Base-by-base conservation (phyloP, 2,113 vertebrate species). In the Suncus etruscus region DNA sequence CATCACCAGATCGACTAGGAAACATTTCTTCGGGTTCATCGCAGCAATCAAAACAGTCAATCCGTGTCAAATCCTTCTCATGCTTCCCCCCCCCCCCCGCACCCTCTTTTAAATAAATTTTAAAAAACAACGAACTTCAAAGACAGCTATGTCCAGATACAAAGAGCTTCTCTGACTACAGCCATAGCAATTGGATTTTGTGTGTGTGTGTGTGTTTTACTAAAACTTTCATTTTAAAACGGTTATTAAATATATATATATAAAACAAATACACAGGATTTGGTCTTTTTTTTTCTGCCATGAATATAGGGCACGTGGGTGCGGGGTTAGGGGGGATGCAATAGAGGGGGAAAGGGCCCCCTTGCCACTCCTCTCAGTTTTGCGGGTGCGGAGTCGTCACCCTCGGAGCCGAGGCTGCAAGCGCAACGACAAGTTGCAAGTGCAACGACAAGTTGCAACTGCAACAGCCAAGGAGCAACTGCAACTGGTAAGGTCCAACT, bases 201-300 rank as follows among this genome's bases (percentile, higher is more conserved):
- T 39, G 39, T 68, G 63, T 39, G 39, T 68, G 63, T 83, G 70
- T 32, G 8, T 58, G 54, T 95, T 97, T 96, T 95, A 97, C 94
- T 92, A 97, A 98, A 98, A 97, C 86, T 86, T 96, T 96, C 81
- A 3, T 96, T 39, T 97, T 96, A 96, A 97, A 97, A 98, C 94
- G 77, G 92, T 72, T 97, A 97, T 93, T 97, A 97, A 97, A 97
- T 96, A 95, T 98, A 39, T 39, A 39, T 39, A 39, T 39, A 98
- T 11, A 98, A 98, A 98, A 97, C 76, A 96, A 96, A 96, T 95
- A 97, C 96, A 94, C 87, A 96, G 95, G 95, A 84, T 94, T 78
- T 82, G 96, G 96, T 96, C 92, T 73, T 92, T 92, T 78, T 90
- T 92, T 92, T 78, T 90, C 83, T 87, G 94, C 92, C 82, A 79